Conservation (phyloP, 1,140 invertebrate species). For the Physella acuta region DNA sequence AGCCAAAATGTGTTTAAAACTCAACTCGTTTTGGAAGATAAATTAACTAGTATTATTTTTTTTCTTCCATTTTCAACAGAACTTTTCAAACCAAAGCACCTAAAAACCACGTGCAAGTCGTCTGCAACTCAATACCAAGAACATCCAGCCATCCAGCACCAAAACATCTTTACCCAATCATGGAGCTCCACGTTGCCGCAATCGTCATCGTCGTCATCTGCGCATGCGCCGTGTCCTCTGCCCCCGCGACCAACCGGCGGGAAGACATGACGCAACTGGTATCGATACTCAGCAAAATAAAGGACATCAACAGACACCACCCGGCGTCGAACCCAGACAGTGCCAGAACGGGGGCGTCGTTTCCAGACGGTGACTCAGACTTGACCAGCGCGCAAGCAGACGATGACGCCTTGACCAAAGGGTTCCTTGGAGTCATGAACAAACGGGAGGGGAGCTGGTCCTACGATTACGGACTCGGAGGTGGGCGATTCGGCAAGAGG, state of each 20-base stretch:
- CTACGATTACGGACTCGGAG: conserved; percentile 53
- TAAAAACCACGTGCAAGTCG: too few species aligned
- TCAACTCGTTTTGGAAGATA: too few species aligned
- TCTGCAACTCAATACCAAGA: too few species aligned
- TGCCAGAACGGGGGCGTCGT: background rate
- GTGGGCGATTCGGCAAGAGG: conserved; percentile 53
- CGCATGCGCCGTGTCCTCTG: conserved; percentile 15
- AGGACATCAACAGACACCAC: conserved; percentile 4
- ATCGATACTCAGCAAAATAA: conserved; percentile 17
- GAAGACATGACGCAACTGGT: conserved; percentile 22
- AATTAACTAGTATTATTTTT: too few species aligned
- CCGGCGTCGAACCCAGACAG: background rate
- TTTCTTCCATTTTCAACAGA: too few species aligned
- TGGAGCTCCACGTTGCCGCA: conserved; percentile 18
- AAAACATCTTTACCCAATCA: too few species aligned
- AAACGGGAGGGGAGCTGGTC: conserved; percentile 52
- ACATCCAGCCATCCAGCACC: too few species aligned
- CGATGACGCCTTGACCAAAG: background rate
- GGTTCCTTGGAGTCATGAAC: conserved; percentile 23
- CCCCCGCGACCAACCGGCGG: background rate
- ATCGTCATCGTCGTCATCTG: conserved; percentile 6
- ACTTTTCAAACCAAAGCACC: too few species aligned
- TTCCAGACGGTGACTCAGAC: background rate
- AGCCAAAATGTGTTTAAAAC: too few species aligned
- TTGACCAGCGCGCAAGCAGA: background rate